Base-by-base conservation (phyloP, 2,888 invertebrate species). In the Erynnis tages region DNA sequence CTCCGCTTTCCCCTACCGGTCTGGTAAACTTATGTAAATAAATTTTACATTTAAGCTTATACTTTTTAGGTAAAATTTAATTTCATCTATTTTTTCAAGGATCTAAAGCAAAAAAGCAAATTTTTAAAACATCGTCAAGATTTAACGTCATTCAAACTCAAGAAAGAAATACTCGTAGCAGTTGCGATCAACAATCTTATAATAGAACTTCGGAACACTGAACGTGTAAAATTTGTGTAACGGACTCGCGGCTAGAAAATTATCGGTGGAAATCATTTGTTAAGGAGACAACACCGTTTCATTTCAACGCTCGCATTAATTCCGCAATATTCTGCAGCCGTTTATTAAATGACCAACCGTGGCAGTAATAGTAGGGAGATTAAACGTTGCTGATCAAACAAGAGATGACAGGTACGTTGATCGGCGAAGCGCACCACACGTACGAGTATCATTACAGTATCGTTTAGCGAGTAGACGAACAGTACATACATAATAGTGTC, bases 371-470 rank as follows among this genome's bases (percentile, higher is more conserved):
- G 14, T 50, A 29, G 16, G 21, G 21, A n/a, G n/a, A 21, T 37
- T 29, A 27, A 19, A 44, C 29, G 10, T 3, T 25, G 19, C 29
- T n/a, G 35, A 37, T 44, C 44, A 44, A 44, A 43, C 8, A 29
- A 27, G 21, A 30, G 48, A 48, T 48, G 47, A 47, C n/a, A n/a
- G n/a, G n/a, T 37, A 37, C 47, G 37, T 37, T 47, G 49, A 49
- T 35, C 21, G 41, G 14, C 17, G 13, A 19, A 7, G 32, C 5
- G 32, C 32, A 41, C 40, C 48, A 11, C 47, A 37, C 17, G 6
- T 21, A n/a, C 16, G 25, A 35, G 27, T 47, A 29, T 30, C 19
- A 29, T 40, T 48, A 14, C 13, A 21, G 40, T 40, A 48, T 35
- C 37, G 23, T 16, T 48, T 48, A 38, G 21, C 29, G 21, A n/a